A percentile compares a stretch with the other conserved stretches of the same genome.
Conservation (phyloP, 1,140 invertebrate genomes). For the Zaprionus kolodkinae region DNA sequence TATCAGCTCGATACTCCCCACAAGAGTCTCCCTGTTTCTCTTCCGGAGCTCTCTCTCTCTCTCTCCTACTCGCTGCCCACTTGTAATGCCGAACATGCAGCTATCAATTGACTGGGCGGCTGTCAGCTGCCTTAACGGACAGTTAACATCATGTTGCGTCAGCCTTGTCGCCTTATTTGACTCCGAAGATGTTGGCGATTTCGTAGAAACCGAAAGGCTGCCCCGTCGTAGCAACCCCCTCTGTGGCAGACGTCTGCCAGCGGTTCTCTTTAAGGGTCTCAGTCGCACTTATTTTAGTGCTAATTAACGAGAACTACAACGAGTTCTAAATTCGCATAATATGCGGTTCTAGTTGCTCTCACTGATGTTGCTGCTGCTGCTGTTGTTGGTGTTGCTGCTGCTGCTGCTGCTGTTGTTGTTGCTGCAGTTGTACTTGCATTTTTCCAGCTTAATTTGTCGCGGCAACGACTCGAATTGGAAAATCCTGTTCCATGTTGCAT, state of each 20-base stretch:
- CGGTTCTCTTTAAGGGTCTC: conserved; percentile 20
- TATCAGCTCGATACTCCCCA: background rate
- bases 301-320: conserved; percentile 79
- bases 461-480: conserved; percentile 66
- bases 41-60: background rate
- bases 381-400: conserved; percentile 24
- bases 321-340: conserved; percentile 58
- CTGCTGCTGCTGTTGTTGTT: no score
- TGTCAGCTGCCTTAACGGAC: conserved; percentile 77
- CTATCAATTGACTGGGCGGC: conserved; percentile 72
- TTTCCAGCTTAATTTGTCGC: conserved; percentile 81
- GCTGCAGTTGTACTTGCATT: conserved; percentile 54
- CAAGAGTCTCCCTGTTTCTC: background rate
- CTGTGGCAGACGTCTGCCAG: background rate
- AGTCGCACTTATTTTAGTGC: conserved; percentile 68
- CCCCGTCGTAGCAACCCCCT: background rate
- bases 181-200: conserved; percentile 69
- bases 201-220: conserved; percentile 75
- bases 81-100: conserved; percentile 50
- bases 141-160: conserved; percentile 65
- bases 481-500: conserved; percentile 77
- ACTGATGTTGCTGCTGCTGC: background rate
- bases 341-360: conserved; percentile 14
- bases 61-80: conserved; percentile 52
- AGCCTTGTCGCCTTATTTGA: conserved; percentile 57